These are phyloP conservation scores for Conopomorpha cramerella DNA, from an alignment of 1,140 invertebrate species.

Conservation along the genomic window DNA sequence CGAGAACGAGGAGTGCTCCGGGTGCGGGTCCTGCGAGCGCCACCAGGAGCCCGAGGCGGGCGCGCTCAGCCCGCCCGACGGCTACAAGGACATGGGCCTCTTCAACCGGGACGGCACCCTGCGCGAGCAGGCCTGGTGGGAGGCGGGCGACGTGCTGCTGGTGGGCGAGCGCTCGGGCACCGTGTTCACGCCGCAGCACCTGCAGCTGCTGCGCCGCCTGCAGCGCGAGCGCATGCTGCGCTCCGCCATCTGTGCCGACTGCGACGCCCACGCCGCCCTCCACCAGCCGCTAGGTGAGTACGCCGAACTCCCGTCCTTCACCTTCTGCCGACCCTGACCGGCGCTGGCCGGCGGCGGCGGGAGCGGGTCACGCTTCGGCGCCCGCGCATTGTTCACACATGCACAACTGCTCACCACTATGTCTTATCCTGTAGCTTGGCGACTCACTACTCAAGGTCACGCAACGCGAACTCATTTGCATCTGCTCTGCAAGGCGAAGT, in stretches of 20 bases:
- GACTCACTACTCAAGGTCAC: no score
- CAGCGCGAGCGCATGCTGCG: conserved; percentile 67
- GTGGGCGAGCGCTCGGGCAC: conserved; percentile 63
- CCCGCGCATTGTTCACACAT: no score
- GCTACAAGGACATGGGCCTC: conserved; percentile 77
- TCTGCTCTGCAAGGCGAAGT: no score
- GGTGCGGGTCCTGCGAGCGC: conserved; percentile 65
- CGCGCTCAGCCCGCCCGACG: conserved; percentile 84
- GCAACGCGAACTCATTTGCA: no score
- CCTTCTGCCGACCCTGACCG: no score
- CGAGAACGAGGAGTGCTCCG: conserved; percentile 74
- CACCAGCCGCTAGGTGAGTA: conserved; percentile 73
- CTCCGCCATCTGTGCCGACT: conserved; percentile 59
- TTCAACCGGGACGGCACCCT: conserved; percentile 52
- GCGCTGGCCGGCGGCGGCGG: no score
- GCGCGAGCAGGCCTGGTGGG: conserved; percentile 59
- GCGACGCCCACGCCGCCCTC: conserved; percentile 81
- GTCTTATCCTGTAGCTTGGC: no score
- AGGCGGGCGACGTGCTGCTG: conserved; percentile 57
- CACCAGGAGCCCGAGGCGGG: conserved; percentile 71
- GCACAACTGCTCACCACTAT: no score
- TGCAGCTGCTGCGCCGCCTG: conserved; percentile 63
- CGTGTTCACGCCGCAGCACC: conserved; percentile 64
- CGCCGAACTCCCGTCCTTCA: no score
- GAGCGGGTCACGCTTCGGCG: no score